phyloP scores from a whole-genome alignment of 2,888 invertebrate species.

The Polydrusus tereticollis region DNA sequence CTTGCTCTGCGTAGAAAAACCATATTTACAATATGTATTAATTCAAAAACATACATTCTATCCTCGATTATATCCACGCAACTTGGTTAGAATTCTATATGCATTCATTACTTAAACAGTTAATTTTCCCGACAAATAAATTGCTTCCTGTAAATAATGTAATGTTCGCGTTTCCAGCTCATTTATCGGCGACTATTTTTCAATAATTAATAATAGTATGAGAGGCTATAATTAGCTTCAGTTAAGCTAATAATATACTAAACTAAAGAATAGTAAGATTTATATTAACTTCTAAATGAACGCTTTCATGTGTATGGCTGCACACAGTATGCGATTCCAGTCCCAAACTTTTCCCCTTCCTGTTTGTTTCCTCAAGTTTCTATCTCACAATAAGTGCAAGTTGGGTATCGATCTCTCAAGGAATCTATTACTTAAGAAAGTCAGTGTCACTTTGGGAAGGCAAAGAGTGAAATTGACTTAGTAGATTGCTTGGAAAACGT shows the following conservation, averaged over 20 bases:
- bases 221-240: not conserved
- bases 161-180: slow-evolving; percentile 13
- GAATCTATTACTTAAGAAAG: no score
- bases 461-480: no score
- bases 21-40: not conserved
- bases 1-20: not conserved
- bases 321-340: no score
- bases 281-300: no score
- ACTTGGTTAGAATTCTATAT: slow-evolving; percentile 23
- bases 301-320: no score
- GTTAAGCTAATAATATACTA: not conserved
- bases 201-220: slow-evolving; percentile 17
- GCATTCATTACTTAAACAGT: slow-evolving; percentile 28
- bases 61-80: slow-evolving; percentile 1
- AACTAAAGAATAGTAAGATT: not conserved
- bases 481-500: no score
- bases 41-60: not conserved
- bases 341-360: no score
- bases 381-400: no score
- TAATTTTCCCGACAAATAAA: slow-evolving; percentile 39
- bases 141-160: slow-evolving; percentile 41
- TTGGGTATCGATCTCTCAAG: no score
- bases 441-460: no score
- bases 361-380: no score
- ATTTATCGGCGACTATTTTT: slow-evolving; percentile 27